Evolutionary conservation across 2,113 vertebrate species (phyloP), one percentile per base, ranked within the genome.

Genomic region (Nymphicus hollandicus): DNA sequence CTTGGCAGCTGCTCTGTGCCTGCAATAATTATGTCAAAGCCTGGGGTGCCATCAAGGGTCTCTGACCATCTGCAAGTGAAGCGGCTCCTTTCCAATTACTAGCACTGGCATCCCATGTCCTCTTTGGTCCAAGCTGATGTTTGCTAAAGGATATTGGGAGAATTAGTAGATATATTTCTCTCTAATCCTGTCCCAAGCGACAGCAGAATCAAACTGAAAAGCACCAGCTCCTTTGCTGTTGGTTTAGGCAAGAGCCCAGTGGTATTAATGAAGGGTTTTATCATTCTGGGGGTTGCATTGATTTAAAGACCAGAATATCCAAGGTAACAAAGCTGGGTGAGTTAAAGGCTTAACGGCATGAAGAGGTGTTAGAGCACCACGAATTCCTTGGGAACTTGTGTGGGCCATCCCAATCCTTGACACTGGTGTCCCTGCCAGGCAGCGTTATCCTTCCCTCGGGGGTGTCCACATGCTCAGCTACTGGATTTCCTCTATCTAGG

Each of bases 261-360:
- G 79, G 84, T 55, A 49, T 91, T 92, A 90, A 74, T 11, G 27
- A 76, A 61, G 68, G 81, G 10, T 81, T 96, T 96, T 84, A 39
- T 83, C 81, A 17, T 66, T 60, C 86, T 83, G 49, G 74, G 64
- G 61, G 44, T 50, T 85, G 72, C 70, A 72, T 25, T 86, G 70
- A 77, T 90, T 89, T 47, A 76, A 84, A 82, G 63, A 92, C 50
- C 0, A 6, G 65, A 77, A 85, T 24, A 89, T 39, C 58, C 85
- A 83, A 85, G 94, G 95, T 93, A 98, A 96, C 96, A 95, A 97
- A 97, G 88, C 96, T 65, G 28, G 76, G 78, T 86, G 97, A 97
- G 97, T 97, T 96, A 97, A 97, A 97, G 96, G 97, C 95, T 98
- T 98, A 97, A 97, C 89, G 94, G 97, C 96, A 96, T 95, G 94